Conservation (phyloP, 2,888 invertebrate species). For the Thereva unica region DNA sequence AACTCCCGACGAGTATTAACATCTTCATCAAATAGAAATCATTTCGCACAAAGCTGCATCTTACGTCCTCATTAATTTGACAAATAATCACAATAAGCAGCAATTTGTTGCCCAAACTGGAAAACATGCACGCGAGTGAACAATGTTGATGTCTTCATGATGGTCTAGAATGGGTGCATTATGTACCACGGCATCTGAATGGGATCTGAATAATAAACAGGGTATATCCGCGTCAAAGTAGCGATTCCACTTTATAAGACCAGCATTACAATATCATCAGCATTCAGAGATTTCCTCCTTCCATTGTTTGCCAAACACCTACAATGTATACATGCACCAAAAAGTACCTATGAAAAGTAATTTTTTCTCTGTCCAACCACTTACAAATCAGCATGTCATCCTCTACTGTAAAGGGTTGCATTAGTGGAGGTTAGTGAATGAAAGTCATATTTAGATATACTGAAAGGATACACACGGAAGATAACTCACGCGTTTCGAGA, state of each 20-base stretch:
- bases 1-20: slow-evolving; percentile 16
- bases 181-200: slow-evolving; percentile 22
- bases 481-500: slow-evolving; percentile 25
- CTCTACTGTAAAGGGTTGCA: slow-evolving; percentile 17
- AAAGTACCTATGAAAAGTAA: not conserved
- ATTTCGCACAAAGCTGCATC: slow-evolving; percentile 26
- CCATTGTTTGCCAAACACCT: slow-evolving; percentile 33
- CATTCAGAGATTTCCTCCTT: slow-evolving; percentile 25
- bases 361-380: not conserved
- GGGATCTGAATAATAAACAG: slow-evolving; percentile 32
- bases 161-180: slow-evolving; percentile 17
- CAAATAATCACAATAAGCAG: slow-evolving; percentile 32
- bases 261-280: slow-evolving; percentile 23
- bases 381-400: slow-evolving; percentile 7
- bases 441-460: slow-evolving; percentile 20
- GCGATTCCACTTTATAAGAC: slow-evolving; percentile 9
- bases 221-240: slow-evolving; percentile 15
- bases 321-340: not conserved
- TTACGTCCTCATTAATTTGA: slow-evolving; percentile 28
- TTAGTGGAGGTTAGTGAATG: slow-evolving; percentile 11
- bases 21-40: slow-evolving; percentile 16
- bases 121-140: slow-evolving; percentile 5
- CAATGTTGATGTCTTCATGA: slow-evolving; percentile 35
- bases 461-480: slow-evolving; percentile 16
- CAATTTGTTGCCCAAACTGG: slow-evolving; percentile 22